These are phyloP conservation scores for Sipha maydis DNA, from an alignment of 2,888 invertebrate genomes.

Conservation along the genomic window DNA sequence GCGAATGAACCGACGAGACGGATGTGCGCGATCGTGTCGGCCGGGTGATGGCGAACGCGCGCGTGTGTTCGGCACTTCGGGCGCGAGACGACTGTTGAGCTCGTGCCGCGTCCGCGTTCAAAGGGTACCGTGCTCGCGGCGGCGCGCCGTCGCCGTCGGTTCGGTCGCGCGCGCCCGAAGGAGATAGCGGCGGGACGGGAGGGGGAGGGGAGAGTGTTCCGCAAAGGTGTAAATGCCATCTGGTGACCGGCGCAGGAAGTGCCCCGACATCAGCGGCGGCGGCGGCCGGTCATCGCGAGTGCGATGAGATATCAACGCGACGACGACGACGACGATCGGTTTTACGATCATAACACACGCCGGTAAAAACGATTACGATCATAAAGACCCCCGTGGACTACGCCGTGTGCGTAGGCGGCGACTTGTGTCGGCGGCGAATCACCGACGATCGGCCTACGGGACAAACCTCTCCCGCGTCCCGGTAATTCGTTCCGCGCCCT, in stretches of 20 bases:
- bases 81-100: constrained; percentile 58
- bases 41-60: background rate
- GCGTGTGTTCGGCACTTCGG: constrained; percentile 38
- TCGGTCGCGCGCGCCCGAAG: background rate
- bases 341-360: too few relatives aligned
- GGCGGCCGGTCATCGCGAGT: background rate
- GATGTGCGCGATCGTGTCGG: too few relatives aligned
- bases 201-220: background rate
- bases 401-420: too few relatives aligned
- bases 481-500: too few relatives aligned
- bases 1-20: too few relatives aligned
- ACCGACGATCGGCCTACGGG: too few relatives aligned
- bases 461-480: too few relatives aligned
- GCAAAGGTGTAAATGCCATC: constrained; percentile 46
- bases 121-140: constrained; percentile 33
- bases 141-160: constrained; percentile 39
- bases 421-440: too few relatives aligned
- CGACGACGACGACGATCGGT: too few relatives aligned
- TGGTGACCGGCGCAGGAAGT: constrained; percentile 44
- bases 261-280: background rate
- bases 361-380: too few relatives aligned
- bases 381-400: too few relatives aligned
- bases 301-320: too few relatives aligned
- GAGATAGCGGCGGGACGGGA: background rate
- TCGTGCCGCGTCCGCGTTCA: constrained; percentile 37